phyloP scores from a whole-genome alignment of 2,888 invertebrate species.

The Hirtodrosophila alboralis region DNA sequence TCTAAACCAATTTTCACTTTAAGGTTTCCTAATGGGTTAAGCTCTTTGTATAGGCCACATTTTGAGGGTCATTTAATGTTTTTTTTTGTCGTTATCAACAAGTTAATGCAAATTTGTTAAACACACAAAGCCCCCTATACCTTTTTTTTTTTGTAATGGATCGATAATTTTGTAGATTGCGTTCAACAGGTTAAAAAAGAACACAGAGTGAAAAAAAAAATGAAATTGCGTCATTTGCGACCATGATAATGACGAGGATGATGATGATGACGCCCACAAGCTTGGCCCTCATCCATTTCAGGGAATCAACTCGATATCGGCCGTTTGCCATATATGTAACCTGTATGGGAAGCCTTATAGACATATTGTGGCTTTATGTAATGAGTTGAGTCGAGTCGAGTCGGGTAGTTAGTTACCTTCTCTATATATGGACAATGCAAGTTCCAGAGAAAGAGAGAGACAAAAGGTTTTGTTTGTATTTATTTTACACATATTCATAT shows the following conservation, averaged over 20 bases:
- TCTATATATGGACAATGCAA: conserved; percentile 55
- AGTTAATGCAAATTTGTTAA: conserved; percentile 45
- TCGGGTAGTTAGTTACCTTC: conserved; percentile 41
- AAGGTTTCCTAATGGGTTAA: conserved; percentile 34
- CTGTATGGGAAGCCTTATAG: conserved; percentile 66
- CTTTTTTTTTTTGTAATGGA: conserved; percentile 38
- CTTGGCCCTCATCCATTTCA: conserved; percentile 30
- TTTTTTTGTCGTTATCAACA: conserved; percentile 51
- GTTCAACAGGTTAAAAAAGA: conserved; percentile 51
- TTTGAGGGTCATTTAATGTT: conserved; percentile 17
- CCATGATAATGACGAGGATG: too few relatives aligned
- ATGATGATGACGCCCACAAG: conserved; percentile 62
- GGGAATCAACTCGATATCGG: conserved; percentile 26
- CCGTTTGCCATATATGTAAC: conserved; percentile 57
- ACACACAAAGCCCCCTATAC: conserved; percentile 17
- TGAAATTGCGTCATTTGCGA: conserved; percentile 49
- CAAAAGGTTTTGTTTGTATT: conserved; percentile 28
- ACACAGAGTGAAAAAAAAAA: conserved; percentile 7
- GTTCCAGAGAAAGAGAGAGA: conserved; percentile 6
- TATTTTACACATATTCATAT: conserved; percentile 37
- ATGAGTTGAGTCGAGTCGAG: conserved; percentile 41
- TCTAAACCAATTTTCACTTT: conserved; percentile 14
- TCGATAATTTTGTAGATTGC: conserved; percentile 43
- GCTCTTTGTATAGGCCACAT: conserved; percentile 13
- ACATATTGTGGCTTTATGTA: conserved; percentile 21